A percentile compares a stretch with the other conserved stretches of the same genome.
Evolutionary conservation across 2,113 vertebrate genomes (phyloP).

Genomic region (Todiramphus chloris): DNA sequence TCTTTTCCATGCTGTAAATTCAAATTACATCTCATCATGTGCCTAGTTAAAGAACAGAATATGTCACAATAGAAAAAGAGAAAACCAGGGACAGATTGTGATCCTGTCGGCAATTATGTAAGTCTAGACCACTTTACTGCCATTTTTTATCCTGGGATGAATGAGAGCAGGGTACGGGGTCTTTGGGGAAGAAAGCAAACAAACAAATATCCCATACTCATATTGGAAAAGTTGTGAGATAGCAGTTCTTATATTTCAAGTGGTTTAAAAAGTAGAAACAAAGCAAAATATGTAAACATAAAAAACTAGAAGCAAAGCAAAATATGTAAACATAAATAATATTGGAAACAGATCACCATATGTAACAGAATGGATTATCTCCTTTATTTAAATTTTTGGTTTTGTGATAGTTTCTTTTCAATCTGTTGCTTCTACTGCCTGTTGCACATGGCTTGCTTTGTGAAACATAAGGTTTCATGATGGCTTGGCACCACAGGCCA

Average conservation of each 20-base stretch:
- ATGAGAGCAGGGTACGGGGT: background rate
- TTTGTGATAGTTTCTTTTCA: background rate
- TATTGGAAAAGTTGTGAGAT: background rate
- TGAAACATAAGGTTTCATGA: background rate
- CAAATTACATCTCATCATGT: conserved; percentile 60
- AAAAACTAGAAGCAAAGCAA: background rate
- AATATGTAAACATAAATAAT: background rate
- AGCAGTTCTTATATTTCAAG: background rate
- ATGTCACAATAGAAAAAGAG: conserved; percentile 27
- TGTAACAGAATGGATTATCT: background rate
- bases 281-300: background rate
- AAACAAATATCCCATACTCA: background rate
- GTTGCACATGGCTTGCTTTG: background rate
- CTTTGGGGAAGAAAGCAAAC: background rate
- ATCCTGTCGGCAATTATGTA: conserved; percentile 6
- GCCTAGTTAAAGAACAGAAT: conserved; percentile 52
- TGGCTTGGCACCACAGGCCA: background rate
- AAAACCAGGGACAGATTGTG: conserved; percentile 26
- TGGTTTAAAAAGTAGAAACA: background rate
- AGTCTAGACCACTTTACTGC: background rate
- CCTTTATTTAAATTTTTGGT: background rate
- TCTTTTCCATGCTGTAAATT: conserved; percentile 53
- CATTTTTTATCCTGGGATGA: background rate
- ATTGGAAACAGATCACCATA: background rate
- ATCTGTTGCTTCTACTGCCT: background rate